Percentiles rank a stretch among this genome's conserved stretches.
These are phyloP conservation scores for Vulpes ferrilata DNA, from an alignment of 2,113 vertebrate genomes.

Conservation along the genomic window DNA sequence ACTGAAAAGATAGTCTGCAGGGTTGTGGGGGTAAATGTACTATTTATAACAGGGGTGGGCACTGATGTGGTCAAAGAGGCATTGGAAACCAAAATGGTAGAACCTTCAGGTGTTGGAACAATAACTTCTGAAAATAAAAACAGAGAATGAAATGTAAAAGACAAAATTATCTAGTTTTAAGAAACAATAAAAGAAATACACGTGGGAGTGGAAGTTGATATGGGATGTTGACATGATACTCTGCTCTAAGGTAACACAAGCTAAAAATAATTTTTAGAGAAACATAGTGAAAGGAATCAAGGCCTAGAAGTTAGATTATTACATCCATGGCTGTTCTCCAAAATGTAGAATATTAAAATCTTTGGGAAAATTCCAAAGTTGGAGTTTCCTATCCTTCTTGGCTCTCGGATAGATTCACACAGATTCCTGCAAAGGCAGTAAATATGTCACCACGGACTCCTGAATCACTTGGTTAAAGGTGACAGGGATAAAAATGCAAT, in stretches of 20 bases:
- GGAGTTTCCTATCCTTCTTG: conserved; percentile 31
- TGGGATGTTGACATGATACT: conserved; percentile 71
- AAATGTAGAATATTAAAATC: conserved; percentile 27
- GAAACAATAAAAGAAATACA: conserved; percentile 79
- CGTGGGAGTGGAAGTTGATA: conserved; percentile 69
- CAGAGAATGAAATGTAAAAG: conserved; percentile 81
- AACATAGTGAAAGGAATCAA: conserved; percentile 39
- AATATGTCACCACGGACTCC: conserved; percentile 40
- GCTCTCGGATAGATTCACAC: not conserved
- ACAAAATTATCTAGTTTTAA: conserved; percentile 78
- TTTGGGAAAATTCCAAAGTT: conserved; percentile 47
- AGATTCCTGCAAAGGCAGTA: conserved; percentile 50
- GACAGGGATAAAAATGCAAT: conserved; percentile 12
- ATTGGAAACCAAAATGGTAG: conserved; percentile 85
- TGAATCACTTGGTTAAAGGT: conserved; percentile 55
- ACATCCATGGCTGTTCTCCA: not conserved
- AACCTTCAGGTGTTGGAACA: conserved; percentile 83
- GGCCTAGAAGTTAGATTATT: conserved; percentile 7
- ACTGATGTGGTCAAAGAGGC: conserved; percentile 82
- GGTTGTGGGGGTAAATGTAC: conserved; percentile 84
- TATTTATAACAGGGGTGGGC: conserved; percentile 85
- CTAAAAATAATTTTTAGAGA: conserved; percentile 69
- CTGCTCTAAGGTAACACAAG: conserved; percentile 56
- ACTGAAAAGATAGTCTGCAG: conserved; percentile 90
- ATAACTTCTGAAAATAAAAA: conserved; percentile 87